These are phyloP conservation scores for Serrognathus titanus DNA, from an alignment of 2,888 invertebrate species.

Conservation along the genomic window DNA sequence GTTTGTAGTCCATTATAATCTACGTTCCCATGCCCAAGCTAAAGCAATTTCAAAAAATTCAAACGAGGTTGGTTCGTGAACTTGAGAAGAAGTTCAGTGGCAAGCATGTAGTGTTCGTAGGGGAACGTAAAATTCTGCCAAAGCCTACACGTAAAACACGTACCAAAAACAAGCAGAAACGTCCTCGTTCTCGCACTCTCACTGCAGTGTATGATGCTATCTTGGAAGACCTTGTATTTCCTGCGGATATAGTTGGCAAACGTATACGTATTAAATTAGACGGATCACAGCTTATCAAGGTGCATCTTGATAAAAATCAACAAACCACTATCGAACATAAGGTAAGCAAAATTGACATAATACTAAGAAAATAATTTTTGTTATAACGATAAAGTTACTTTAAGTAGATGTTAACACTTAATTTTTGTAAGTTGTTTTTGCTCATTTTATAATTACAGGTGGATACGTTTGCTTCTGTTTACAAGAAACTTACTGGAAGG, in stretches of 20 bases:
- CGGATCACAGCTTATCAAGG: constrained; percentile 94
- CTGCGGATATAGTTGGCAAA: constrained; percentile 99
- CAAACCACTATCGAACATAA: constrained; percentile 99
- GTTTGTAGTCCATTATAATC: constrained; percentile 88
- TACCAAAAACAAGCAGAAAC: constrained; percentile 72
- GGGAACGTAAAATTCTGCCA: constrained; percentile 95
- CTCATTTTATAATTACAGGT: constrained; percentile 62
- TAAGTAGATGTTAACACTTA: no score
- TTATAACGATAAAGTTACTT: background rate
- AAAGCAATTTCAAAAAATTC: constrained; percentile 96
- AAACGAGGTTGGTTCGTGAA: constrained; percentile 93
- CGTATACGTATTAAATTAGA: constrained; percentile 94
- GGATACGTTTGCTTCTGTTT: constrained; percentile 96
- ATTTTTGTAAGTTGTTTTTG: no score
- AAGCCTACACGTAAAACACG: constrained; percentile 96
- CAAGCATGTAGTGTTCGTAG: constrained; percentile 97
- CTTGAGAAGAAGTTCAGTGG: constrained; percentile 99
- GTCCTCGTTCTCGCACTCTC: constrained; percentile 80
- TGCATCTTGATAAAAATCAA: constrained; percentile 96
- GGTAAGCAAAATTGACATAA: constrained; percentile 66
- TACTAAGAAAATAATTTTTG: no score
- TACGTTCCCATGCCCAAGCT: constrained; percentile 98
- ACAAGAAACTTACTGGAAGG: constrained; percentile 98
- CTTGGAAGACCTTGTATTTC: constrained; percentile 95
- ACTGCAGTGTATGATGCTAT: constrained; percentile 98